A percentile compares a stretch with the other conserved stretches of the same genome.
Evolutionary conservation across 2,797 vertebrate genomes (phyloP).

Genomic region (Eurystomus glaucurus): DNA sequence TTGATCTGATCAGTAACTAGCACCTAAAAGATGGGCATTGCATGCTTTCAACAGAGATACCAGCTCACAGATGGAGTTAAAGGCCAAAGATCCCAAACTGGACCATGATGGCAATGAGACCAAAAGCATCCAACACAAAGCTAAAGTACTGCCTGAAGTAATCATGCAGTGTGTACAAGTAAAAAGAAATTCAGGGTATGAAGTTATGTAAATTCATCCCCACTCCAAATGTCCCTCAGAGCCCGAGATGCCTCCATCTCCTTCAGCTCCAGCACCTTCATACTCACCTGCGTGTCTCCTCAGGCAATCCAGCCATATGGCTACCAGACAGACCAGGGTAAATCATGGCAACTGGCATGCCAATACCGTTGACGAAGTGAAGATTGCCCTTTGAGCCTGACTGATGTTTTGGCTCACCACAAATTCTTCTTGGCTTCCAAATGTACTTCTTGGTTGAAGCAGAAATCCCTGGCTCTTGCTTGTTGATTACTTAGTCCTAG

Average conservation of each 20-base stretch:
- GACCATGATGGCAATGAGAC: background rate
- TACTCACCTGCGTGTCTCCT: background rate
- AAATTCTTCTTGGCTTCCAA: background rate
- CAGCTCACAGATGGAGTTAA: background rate
- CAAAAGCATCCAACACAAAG: background rate
- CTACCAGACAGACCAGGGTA: background rate
- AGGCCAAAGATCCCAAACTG: background rate
- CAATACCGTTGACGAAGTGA: background rate
- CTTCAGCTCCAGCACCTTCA: background rate
- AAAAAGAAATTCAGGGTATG: background rate
- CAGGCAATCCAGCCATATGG: background rate
- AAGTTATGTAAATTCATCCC: background rate
- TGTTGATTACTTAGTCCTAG: background rate
- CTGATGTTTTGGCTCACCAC: background rate
- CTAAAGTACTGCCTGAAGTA: background rate
- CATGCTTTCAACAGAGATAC: background rate
- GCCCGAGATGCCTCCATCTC: background rate
- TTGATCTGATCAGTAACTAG: background rate
- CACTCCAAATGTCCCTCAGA: background rate
- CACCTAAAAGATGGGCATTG: background rate
- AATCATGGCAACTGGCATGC: background rate
- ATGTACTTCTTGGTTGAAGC: background rate
- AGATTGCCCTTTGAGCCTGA: background rate
- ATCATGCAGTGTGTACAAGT: background rate
- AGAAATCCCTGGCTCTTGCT: background rate